Conservation (phyloP, 2,888 invertebrate species). For the Melanophora roralis region DNA sequence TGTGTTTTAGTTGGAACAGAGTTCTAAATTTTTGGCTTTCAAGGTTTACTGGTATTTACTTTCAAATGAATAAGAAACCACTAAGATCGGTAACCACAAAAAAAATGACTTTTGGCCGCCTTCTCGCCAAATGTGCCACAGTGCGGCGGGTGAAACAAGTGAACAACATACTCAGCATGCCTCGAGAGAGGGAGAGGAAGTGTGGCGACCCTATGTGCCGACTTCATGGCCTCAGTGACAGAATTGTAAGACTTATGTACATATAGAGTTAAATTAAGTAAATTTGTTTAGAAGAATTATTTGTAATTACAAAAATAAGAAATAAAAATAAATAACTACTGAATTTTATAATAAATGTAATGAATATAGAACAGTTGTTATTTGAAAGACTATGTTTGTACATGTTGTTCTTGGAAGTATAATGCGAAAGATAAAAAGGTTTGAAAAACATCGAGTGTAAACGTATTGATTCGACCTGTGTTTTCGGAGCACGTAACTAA, state of each 20-base stretch:
- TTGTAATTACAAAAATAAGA: no score
- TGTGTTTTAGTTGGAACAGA: no score
- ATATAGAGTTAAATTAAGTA: constrained; percentile 59
- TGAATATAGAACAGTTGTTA: constrained; percentile 12
- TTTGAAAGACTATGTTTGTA: background rate
- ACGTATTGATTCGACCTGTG: no score
- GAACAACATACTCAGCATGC: constrained; percentile 72
- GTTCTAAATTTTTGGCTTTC: no score
- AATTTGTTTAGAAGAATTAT: background rate
- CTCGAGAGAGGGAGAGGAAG: constrained; percentile 71
- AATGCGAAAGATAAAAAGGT: background rate
- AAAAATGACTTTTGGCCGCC: no score
- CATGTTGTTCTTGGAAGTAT: background rate
- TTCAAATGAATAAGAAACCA: no score
- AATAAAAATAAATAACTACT: no score
- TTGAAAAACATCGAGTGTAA: no score
- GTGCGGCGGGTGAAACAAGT: constrained; percentile 63
- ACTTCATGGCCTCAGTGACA: constrained; percentile 60
- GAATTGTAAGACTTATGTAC: constrained; percentile 62
- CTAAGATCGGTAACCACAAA: no score
- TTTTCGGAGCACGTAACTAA: no score
- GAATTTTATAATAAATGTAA: background rate
- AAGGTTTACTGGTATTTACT: no score
- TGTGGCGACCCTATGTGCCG: constrained; percentile 84
- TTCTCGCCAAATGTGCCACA: no score